phyloP scores from a whole-genome alignment of 2,113 vertebrate species.

The Osmerus mordax region DNA sequence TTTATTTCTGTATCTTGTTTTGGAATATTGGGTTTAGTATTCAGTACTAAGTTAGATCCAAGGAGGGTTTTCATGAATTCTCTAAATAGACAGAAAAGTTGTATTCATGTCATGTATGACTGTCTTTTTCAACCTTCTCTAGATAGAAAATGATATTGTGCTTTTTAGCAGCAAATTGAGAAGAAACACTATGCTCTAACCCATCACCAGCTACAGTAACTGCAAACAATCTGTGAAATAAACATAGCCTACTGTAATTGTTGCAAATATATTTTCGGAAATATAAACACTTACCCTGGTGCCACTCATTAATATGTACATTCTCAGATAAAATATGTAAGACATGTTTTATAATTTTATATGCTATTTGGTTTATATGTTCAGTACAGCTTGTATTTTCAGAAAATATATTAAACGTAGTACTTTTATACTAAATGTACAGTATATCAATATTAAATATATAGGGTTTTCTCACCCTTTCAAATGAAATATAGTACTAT shows the following conservation, averaged over 20 bases:
- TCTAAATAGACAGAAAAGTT: too few species aligned
- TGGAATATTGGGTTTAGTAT: too few species aligned
- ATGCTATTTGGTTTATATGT: constrained; percentile 49
- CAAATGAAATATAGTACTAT: not conserved
- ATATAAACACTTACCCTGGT: constrained; percentile 18
- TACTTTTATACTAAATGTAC: constrained; percentile 50
- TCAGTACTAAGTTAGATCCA: too few species aligned
- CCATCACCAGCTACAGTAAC: constrained; percentile 10
- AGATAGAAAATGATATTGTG: not conserved
- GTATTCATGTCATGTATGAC: too few species aligned
- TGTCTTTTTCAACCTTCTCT: too few species aligned
- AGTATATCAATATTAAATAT: constrained; percentile 34
- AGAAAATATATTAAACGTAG: constrained; percentile 46
- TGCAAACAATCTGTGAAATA: constrained; percentile 13
- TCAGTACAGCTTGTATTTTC: constrained; percentile 47
- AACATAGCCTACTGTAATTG: constrained; percentile 9
- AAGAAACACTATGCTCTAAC: constrained; percentile 2
- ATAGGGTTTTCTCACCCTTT: constrained; percentile 24
- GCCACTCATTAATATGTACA: constrained; percentile 25
- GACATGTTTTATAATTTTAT: constrained; percentile 56
- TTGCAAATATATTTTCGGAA: constrained; percentile 21
- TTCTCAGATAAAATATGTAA: constrained; percentile 27
- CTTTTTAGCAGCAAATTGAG: constrained; percentile 1
- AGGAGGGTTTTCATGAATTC: too few species aligned
- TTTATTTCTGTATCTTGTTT: too few species aligned